Percentiles rank a stretch among this genome's conserved stretches.
These are phyloP conservation scores for Sabatieria punctata DNA, from an alignment of 2,888 invertebrate species.

Conservation along the genomic window DNA sequence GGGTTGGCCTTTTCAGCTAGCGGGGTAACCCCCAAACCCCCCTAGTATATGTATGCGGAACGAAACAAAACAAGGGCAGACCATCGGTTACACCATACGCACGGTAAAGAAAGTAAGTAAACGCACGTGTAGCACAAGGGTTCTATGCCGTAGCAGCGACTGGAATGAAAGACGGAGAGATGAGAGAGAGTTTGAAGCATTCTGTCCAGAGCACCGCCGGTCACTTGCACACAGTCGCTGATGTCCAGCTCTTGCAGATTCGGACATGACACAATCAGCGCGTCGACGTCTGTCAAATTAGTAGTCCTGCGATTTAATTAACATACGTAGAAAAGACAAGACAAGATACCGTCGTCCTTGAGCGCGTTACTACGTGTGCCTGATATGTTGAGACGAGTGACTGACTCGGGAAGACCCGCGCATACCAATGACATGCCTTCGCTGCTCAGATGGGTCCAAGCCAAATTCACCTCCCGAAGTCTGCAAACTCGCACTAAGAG, in stretches of 20 bases:
- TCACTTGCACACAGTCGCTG: conserved; percentile 63
- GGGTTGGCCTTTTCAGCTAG: too few relatives aligned
- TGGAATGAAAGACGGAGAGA: conserved; percentile 41
- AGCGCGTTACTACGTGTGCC: conserved; percentile 44
- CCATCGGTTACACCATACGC: too few relatives aligned
- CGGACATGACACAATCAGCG: conserved; percentile 49
- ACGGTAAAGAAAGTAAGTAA: background rate
- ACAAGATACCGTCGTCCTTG: too few relatives aligned
- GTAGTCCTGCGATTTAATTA: too few relatives aligned
- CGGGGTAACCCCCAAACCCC: too few relatives aligned
- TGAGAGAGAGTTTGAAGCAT: conserved; percentile 41
- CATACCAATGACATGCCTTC: conserved; percentile 45
- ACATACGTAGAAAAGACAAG: too few relatives aligned
- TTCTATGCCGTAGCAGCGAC: conserved; percentile 61
- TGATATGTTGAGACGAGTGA: conserved; percentile 59
- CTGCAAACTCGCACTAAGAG: conserved; percentile 32
- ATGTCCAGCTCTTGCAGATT: conserved; percentile 63
- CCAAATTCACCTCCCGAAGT: conserved; percentile 48
- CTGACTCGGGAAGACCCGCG: conserved; percentile 44
- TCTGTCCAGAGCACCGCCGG: conserved; percentile 44
- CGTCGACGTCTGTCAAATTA: conserved; percentile 55
- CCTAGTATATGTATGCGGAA: too few relatives aligned
- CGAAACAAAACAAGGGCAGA: too few relatives aligned
- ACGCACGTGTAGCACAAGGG: conserved; percentile 53
- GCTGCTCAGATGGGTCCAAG: conserved; percentile 54